These are phyloP conservation scores for Margaritifera margaritifera DNA, from an alignment of 2,888 invertebrate species.

Conservation along the genomic window DNA sequence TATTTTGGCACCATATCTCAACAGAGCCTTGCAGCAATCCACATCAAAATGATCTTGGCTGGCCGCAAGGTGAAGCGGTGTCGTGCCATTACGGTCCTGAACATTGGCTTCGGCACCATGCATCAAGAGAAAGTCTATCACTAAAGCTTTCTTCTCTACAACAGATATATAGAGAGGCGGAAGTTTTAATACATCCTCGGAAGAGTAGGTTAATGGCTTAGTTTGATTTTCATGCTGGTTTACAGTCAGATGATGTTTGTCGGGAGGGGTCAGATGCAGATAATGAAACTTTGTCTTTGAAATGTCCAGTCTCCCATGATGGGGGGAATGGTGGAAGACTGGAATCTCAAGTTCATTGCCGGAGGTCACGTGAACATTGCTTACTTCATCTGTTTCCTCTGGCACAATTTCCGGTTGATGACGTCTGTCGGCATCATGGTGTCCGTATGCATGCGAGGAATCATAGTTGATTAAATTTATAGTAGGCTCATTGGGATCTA, in stretches of 20 bases:
- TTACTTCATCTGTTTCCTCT: slow-evolving; percentile 26
- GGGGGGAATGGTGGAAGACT: slow-evolving; percentile 2
- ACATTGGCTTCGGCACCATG: slow-evolving; percentile 76
- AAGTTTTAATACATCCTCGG: slow-evolving; percentile 76
- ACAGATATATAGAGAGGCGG: slow-evolving; percentile 78
- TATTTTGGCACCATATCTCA: slow-evolving; percentile 75
- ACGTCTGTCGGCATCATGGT: slow-evolving; percentile 20
- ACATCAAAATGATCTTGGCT: slow-evolving; percentile 76
- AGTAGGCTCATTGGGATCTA: slow-evolving; percentile 77
- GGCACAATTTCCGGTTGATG: slow-evolving; percentile 30
- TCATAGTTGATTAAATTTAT: slow-evolving; percentile 33
- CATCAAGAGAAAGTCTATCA: slow-evolving; percentile 76
- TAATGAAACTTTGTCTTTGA: no score
- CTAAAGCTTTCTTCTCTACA: slow-evolving; percentile 75
- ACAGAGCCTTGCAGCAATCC: slow-evolving; percentile 75
- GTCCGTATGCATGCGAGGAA: slow-evolving; percentile 23
- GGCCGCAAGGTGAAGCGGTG: slow-evolving; percentile 77
- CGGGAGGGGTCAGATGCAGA: no score
- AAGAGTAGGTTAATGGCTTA: slow-evolving; percentile 72
- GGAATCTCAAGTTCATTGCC: slow-evolving; percentile 8
- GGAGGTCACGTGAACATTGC: slow-evolving; percentile 6
- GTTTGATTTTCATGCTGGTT: slow-evolving; percentile 38
- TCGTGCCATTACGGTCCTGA: slow-evolving; percentile 76
- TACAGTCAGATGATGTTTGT: not conserved
- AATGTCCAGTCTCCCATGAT: not conserved